phyloP scores from a whole-genome alignment of 2,797 vertebrate species.

The Cyprinella venusta region DNA sequence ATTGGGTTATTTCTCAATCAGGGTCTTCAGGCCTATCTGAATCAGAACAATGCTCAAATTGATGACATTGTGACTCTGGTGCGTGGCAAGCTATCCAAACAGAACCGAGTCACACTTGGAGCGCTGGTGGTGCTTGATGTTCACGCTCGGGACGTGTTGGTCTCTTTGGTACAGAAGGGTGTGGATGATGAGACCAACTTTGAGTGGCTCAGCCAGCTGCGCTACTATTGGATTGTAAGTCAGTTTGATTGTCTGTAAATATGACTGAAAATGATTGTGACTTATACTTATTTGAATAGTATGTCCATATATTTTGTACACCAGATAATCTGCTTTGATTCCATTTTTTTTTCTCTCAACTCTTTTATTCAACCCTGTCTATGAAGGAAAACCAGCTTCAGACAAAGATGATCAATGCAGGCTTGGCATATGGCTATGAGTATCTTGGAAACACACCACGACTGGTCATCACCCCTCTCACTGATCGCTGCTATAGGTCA shows the following conservation, averaged over 20 bases:
- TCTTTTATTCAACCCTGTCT: slow-evolving; percentile 21
- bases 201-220: slow-evolving; percentile 90
- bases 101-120: slow-evolving; percentile 85
- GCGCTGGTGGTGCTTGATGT: slow-evolving; percentile 88
- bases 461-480: slow-evolving; percentile 92
- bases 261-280: background rate
- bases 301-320: background rate
- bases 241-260: background rate
- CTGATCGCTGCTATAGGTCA: slow-evolving; percentile 94
- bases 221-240: slow-evolving; percentile 88
- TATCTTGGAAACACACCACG: slow-evolving; percentile 91
- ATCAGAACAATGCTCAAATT: slow-evolving; percentile 85
- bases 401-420: slow-evolving; percentile 93
- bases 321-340: background rate
- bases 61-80: slow-evolving; percentile 88
- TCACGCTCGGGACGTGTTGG: slow-evolving; percentile 86
- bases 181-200: slow-evolving; percentile 87
- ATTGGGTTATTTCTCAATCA: slow-evolving; percentile 61
- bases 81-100: slow-evolving; percentile 87
- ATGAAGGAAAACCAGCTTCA: slow-evolving; percentile 84
- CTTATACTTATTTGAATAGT: background rate
- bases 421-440: slow-evolving; percentile 89
- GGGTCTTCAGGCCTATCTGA: slow-evolving; percentile 82
- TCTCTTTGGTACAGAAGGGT: slow-evolving; percentile 81
- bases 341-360: slow-evolving; percentile 7